Evolutionary conservation across 2,113 vertebrate genomes (phyloP).

Genomic region (Alligator mississippiensis): DNA sequence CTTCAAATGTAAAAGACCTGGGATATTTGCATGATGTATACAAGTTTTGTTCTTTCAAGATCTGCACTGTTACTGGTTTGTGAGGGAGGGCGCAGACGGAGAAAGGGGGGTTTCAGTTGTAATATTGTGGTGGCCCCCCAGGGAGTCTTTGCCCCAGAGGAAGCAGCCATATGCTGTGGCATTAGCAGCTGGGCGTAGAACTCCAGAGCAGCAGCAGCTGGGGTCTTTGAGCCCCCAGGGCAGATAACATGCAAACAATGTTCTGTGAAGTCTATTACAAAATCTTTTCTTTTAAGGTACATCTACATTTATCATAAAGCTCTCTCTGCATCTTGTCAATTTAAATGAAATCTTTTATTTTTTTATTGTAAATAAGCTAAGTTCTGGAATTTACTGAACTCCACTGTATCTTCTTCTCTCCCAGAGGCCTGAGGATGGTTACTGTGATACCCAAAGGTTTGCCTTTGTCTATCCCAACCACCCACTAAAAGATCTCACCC

Average conservation of each 20-base stretch:
- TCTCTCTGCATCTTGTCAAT: not conserved
- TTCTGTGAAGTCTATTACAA: not conserved
- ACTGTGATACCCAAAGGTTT: too few species aligned
- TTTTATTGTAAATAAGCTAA: too few species aligned
- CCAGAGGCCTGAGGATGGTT: too few species aligned
- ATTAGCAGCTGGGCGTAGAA: too few species aligned
- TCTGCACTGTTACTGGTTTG: constrained; percentile 13
- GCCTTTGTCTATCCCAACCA: too few species aligned
- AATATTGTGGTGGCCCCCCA: not conserved
- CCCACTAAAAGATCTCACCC: too few species aligned
- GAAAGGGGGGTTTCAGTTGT: not conserved
- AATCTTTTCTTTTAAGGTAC: not conserved
- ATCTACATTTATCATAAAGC: not conserved
- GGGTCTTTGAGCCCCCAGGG: too few species aligned
- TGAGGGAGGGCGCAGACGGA: not conserved
- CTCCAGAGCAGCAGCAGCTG: too few species aligned
- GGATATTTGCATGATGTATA: constrained; percentile 4
- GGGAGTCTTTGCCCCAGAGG: not conserved
- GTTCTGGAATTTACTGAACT: too few species aligned
- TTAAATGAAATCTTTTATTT: not conserved
- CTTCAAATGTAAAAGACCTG: constrained; percentile 22
- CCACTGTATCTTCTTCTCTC: too few species aligned
- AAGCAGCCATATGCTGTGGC: too few species aligned
- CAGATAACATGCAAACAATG: too few species aligned
- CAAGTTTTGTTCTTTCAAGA: constrained; percentile 30